A percentile compares a stretch with the other conserved stretches of the same genome.
These are phyloP conservation scores for Lottia gigantea DNA, from an alignment of 2,888 invertebrate genomes.

Conservation along the genomic window DNA sequence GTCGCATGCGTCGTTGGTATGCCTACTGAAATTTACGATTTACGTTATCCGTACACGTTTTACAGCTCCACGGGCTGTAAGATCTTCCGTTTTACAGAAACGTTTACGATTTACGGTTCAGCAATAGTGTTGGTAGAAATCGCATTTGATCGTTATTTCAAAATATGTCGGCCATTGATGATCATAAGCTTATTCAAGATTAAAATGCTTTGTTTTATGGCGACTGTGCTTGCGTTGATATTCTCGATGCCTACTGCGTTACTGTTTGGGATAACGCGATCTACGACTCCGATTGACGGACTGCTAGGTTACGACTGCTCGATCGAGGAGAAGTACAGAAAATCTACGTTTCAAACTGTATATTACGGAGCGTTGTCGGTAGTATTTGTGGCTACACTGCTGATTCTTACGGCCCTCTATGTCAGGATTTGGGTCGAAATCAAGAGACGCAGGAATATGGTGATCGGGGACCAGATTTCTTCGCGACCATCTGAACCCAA, in stretches of 20 bases:
- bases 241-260: conserved; percentile 44
- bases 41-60: conserved; percentile 52
- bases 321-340: conserved; percentile 43
- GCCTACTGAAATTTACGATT: conserved; percentile 53
- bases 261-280: conserved; percentile 47
- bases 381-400: conserved; percentile 44
- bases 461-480: conserved; percentile 34
- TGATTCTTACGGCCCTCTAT: conserved; percentile 48
- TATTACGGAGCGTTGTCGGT: conserved; percentile 43
- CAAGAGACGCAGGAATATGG: conserved; percentile 30
- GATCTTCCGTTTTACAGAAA: conserved; percentile 46
- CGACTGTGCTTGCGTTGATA: conserved; percentile 42
- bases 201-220: conserved; percentile 45
- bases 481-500: conserved; percentile 23
- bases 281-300: conserved; percentile 32
- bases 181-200: conserved; percentile 46
- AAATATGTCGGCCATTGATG: conserved; percentile 53
- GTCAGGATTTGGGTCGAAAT: conserved; percentile 40
- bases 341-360: conserved; percentile 37
- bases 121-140: conserved; percentile 53
- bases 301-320: conserved; percentile 51
- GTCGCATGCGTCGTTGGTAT: conserved; percentile 51
- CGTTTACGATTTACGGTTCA: conserved; percentile 51
- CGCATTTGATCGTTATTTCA: conserved; percentile 57
- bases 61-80: conserved; percentile 50